These are phyloP conservation scores for Aleiodes leptofemur DNA, from an alignment of 2,888 invertebrate species.

Conservation along the genomic window DNA sequence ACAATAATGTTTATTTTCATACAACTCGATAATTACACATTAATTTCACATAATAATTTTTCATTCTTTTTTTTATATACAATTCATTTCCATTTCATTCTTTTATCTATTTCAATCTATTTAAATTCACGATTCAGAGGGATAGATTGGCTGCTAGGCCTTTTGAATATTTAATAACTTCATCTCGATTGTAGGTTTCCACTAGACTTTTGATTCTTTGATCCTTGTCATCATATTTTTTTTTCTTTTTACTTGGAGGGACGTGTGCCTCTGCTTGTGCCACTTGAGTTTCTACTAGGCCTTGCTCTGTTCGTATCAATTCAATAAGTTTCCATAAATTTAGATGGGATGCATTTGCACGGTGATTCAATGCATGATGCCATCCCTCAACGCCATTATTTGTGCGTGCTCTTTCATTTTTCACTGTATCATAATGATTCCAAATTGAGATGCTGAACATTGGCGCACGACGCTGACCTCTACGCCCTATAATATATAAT, in stretches of 20 bases:
- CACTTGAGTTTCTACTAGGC: conserved; percentile 47
- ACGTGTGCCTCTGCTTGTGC: not conserved
- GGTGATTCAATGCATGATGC: not conserved
- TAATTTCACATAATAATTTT: no score
- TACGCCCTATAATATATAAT: not conserved
- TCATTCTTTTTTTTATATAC: no score
- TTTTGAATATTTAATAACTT: no score
- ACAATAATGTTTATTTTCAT: no score
- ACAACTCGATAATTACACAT: no score
- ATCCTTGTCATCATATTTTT: conserved; percentile 1
- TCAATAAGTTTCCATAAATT: not conserved
- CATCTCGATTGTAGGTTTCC: no score
- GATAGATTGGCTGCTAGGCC: no score
- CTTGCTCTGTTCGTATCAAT: conserved; percentile 39
- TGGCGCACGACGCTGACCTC: not conserved
- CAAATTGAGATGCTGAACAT: conserved; percentile 31
- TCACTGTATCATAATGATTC: conserved; percentile 31
- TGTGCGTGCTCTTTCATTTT: conserved; percentile 33
- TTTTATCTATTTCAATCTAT: no score
- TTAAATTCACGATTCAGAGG: no score
- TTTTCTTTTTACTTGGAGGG: not conserved
- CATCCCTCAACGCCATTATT: conserved; percentile 11
- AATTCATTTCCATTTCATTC: no score
- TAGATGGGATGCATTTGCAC: not conserved
- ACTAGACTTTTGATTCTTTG: not conserved